Base-by-base conservation (phyloP, 2,888 invertebrate species). In the Ornithoptera priamus region DNA sequence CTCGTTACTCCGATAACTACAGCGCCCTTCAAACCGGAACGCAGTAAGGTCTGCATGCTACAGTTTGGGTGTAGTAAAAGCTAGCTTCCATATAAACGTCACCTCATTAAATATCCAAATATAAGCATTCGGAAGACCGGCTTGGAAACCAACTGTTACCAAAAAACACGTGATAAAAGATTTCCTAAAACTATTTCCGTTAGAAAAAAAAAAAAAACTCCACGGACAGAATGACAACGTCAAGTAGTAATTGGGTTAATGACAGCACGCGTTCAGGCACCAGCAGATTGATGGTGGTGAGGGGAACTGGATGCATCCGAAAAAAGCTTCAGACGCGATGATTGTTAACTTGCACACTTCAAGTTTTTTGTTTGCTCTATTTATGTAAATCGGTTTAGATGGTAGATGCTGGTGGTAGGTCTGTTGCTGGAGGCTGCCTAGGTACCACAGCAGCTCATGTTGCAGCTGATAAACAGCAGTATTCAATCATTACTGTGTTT, bases 241-340 rank as follows among this genome's bases (percentile, higher is more conserved):
- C 72, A 65, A 77, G 76, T 80, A 80, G 77, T 90, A 92, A 92
- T 92, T 92, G 92, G 80, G 83, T 84, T 86, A 92, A 92, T 80
- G 92, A 91, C 86, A 88, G 89, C 85, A 80, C 80, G 79, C 78
- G 75, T 76, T 84, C 86, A 81, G 85, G 87, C 82, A 76, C 77
- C 74, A 75, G 60, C 78, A 87, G 87, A 89, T 84, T 80, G 85
- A 90, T 90, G 77, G 77, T 75, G 75, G 78, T 77, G 78, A 81
- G 83, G 79, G 84, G 84, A 85, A 80, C 71, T 65, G 64, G 71
- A 70, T 50, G 70, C 70, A 50, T 80, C 80, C 75, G 76, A 85
- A 88, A 88, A 88, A 87, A 83, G 80, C 30, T 30, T 3, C 30
- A 30, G 30, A 30, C 30, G 30, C 81, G 83, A 82, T 78, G 84